Evolutionary conservation across 2,113 vertebrate genomes (phyloP), one percentile per base, ranked within the genome.

Genomic region (Macroglossus sobrinus): DNA sequence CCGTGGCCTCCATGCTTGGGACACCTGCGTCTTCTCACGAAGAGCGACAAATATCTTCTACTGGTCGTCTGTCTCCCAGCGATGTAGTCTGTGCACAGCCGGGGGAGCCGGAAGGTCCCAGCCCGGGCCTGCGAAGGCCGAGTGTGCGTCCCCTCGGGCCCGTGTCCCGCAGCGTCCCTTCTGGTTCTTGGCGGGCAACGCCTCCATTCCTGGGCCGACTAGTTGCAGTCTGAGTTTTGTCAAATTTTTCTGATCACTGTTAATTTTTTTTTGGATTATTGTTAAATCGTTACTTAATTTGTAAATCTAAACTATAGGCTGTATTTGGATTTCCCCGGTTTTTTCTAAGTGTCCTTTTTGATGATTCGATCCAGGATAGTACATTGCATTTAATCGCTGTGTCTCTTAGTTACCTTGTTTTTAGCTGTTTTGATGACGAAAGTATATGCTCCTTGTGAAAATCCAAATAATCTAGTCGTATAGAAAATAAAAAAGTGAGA

Each of bases 201-300:
- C 11, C 43, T 19, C 21, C 35, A 11, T 63, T 74, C 22, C 0
- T 0, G 0, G 74, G 35, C 94, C 68, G 18, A 0, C 2, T 59
- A 43, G 78, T 91, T 89, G 1, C 33, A 19, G 0, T 92, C 96
- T n/a, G n/a, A n/a, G n/a, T n/a, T n/a, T n/a, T n/a, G n/a, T n/a
- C n/a, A n/a, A n/a, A n/a, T n/a, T n/a, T n/a, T n/a, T n/a, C n/a
- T n/a, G n/a, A n/a, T n/a, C n/a, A n/a, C n/a, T n/a, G n/a, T n/a
- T n/a, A n/a, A n/a, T n/a, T n/a, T 61, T 85, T 78, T 45, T 26
- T 50, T 61, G 94, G 87, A 33, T 79, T 75, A 14, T 91, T 59
- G 89, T 47, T 75, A 40, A 59, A 26, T 75, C 91, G 84, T 45
- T 53, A 84, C 55, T 97, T 68, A 78, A 82, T 64, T 72, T 59